A percentile compares a stretch with the other conserved stretches of the same genome.
Evolutionary conservation across 2,797 vertebrate genomes (phyloP).

Genomic region (Sardinella longiceps): DNA sequence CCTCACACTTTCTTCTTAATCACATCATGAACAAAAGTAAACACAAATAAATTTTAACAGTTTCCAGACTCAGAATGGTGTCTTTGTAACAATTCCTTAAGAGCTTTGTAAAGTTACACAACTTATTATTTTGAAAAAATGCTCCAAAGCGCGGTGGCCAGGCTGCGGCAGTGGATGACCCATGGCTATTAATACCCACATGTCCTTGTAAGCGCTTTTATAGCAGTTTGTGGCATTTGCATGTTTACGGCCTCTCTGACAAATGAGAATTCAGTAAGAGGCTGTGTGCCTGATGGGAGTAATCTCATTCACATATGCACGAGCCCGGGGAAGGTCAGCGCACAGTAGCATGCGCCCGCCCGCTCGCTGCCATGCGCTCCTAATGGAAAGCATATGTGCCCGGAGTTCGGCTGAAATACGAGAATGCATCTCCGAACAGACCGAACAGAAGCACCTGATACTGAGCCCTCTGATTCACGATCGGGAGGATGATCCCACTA

Average conservation of each 20-base stretch:
- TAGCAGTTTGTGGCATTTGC: conserved; percentile 73
- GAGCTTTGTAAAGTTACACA: neutral
- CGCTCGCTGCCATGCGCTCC: too few species aligned
- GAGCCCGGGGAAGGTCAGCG: neutral
- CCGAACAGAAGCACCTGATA: neutral
- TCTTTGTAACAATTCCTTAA: neutral
- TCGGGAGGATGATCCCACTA: neutral
- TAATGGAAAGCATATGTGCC: conserved; percentile 18
- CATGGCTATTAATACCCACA: neutral
- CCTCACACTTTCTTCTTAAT: neutral
- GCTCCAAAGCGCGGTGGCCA: neutral
- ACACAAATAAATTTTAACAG: neutral
- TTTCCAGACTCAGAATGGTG: neutral
- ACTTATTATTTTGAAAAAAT: neutral
- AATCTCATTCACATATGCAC: conserved; percentile 26
- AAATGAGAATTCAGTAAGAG: conserved; percentile 72
- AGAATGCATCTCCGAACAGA: neutral
- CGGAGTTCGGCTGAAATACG: conserved; percentile 2
- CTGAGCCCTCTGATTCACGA: neutral
- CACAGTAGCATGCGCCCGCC: neutral
- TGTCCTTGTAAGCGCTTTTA: conserved; percentile 53
- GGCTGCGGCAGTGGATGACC: neutral
- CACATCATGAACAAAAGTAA: neutral
- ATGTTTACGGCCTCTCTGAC: conserved; percentile 73
- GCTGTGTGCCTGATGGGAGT: conserved; percentile 47